phyloP scores from a whole-genome alignment of 2,888 invertebrate genomes.

The Arrhopalites spinosus region DNA sequence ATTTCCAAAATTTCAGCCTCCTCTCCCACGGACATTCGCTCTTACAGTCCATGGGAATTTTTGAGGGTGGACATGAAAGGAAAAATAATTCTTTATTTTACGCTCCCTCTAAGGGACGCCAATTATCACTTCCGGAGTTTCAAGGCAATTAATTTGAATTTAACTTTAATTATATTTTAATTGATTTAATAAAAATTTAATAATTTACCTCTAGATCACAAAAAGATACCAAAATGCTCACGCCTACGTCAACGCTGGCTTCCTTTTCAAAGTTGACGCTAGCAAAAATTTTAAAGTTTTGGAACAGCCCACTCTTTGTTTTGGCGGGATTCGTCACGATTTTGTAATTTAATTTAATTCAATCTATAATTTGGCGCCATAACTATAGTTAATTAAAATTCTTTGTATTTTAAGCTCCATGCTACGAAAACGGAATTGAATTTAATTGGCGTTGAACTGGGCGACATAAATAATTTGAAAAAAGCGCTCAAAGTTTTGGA shows the following conservation, averaged over 20 bases:
- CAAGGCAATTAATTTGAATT: conserved; percentile 64
- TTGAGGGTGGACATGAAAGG: conserved; percentile 68
- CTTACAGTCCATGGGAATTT: conserved; percentile 63
- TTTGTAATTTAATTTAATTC: conserved; percentile 49
- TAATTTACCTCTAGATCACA: conserved; percentile 66
- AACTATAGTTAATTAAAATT: background rate
- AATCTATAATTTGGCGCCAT: background rate
- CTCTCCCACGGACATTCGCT: conserved; percentile 19
- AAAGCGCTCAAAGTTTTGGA: conserved; percentile 64
- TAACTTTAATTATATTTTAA: background rate
- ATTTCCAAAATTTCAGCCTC: too few relatives aligned
- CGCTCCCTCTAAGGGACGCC: conserved; percentile 60
- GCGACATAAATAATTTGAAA: conserved; percentile 62
- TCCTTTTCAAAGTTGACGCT: conserved; percentile 66
- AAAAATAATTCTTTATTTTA: conserved; percentile 69
- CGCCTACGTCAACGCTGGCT: conserved; percentile 77
- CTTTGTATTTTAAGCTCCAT: conserved; percentile 29
- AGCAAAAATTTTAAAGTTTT: conserved; percentile 62
- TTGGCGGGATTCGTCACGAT: conserved; percentile 58
- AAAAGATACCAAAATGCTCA: conserved; percentile 77
- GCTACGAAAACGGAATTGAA: conserved; percentile 33
- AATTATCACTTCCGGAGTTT: conserved; percentile 67
- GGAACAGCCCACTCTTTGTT: conserved; percentile 58
- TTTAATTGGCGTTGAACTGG: conserved; percentile 57
- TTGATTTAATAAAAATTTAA: background rate